Evolutionary conservation across 2,113 vertebrate genomes (phyloP), one percentile per base, ranked within the genome.

Genomic region (Trichomycterus rosablanca): DNA sequence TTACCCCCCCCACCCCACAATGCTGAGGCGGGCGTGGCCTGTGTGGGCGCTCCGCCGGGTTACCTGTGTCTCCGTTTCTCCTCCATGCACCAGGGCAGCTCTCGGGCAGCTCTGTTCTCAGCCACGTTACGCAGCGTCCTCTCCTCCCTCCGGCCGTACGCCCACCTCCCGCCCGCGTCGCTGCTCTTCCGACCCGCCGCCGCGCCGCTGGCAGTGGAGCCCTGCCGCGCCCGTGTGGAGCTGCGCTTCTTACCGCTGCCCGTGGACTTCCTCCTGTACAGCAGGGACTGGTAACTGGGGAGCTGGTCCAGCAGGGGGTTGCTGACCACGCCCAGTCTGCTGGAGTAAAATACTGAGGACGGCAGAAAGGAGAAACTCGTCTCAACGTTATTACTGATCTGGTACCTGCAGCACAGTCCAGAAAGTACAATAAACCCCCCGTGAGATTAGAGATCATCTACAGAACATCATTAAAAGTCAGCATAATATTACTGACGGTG

Each of bases 261-360:
- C 0, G 75, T 62, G 0, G 74, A 67, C 69, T 88, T 91, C 62
- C 86, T 75, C 30, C 86, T 86, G 65, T 92, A 86, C 26, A 88
- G 80, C 37, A 89, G 76, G 1, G 92, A 89, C 77, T 74, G 90
- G 80, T 90, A 97, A 74, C 94, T 98, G 60, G 94, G 95, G 30
- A 97, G 69, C 83, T 98, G 84, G 76, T 93, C 91, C 76, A 98
- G 79, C 70, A 97, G 84, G 0, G 71, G 78, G 78, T 87, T 85
- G 65, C 54, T 80, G 61, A 78, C 63, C 3, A 61, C 72, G 15
- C 78, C 76, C 10, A 58, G 74, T 0, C 16, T 66, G 34, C 81
- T 75, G 9, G 74, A 73, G 78, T 53, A 76, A 62, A 88, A 85
- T 24, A 88, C 87, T 87, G n/a, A n/a, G n/a, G n/a, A n/a, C n/a